Base-by-base conservation (phyloP, 2,797 vertebrate genomes). In the Novumbra hubbsi region DNA sequence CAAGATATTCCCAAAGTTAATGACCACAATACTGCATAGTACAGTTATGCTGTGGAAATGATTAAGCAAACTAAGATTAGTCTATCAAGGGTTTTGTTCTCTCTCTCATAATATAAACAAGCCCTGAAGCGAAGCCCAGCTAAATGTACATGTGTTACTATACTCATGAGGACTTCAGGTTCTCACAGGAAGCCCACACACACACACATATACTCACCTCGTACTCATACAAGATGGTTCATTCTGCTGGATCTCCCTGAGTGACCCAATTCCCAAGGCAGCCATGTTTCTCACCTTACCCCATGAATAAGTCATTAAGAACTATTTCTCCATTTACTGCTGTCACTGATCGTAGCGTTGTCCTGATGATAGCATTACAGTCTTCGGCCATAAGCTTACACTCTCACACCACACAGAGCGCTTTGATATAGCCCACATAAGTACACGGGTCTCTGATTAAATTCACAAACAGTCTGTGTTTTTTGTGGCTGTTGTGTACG, bases 201-300 rank as follows among this genome's bases (percentile, higher is more conserved):
- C 17, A 52, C 19, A 16, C 19, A 21, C 8, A 6, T 19, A 55
- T 5, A 3, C 19, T 8, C 48, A 52, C 49, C 17, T 17, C 5
- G 5, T 16, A n/a, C 34, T 6, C 17, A 28, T 69, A 68, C 16
- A 52, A 60, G 52, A 71, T 68, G 52, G 45, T 19, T 77, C 78
- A 75, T 78, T 60, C 34, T 38, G 4, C 34, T 38, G 34, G 5
- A 6, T 38, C 34, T 38, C 34, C 34, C 34, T 6, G 34, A 38
- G 34, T 79, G 68, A 82, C 75, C 73, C 70, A 72, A 77, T 82
- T 89, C 72, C 70, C 70, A 28, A 66, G 77, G 73, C 70, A 74
- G 80, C 82, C 80, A 86, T 88, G 88, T 90, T 85, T 90, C 87
- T 91, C 89, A 90, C 79, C 84, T 90, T 88, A 88, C 86, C 76